Base-by-base conservation (phyloP, 2,888 invertebrate species). In the Tromatobia lineatoria region DNA sequence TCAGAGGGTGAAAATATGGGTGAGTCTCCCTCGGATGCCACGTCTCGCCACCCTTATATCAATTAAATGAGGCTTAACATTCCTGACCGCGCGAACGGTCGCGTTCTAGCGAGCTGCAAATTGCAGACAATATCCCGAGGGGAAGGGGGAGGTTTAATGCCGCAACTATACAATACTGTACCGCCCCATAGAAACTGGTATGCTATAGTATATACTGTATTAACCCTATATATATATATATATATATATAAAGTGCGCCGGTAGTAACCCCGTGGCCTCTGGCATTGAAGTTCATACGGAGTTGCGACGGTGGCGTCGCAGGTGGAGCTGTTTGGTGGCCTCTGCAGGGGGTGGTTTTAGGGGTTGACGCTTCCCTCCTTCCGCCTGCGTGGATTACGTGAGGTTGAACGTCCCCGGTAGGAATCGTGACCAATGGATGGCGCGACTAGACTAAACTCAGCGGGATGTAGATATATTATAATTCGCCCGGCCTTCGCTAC, bases 11-110 rank as follows among this genome's bases (percentile, higher is more conserved):
- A 45, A 23, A 78, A 59, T 38, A 70, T 47, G 70, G 59, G 50
- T 61, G 69, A 59, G 67, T 18, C 69, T 47, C 59, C 47, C 42
- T 69, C 57, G 29, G 69, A 78, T 61, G 50, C 70, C 69, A 50
- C 59, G 70, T 78, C 70, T 78, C 61, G 61, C 61, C 78, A 70
- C 78, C 78, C 85, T 85, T 83, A 83, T 82, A 87, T 87, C 88
- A 89, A 89, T 89, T 88, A 88, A 89, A 88, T 88, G 82, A 86
- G 88, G 87, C 88, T 89, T 86, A 88, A 88, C 87, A 88, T 89
- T 88, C 89, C 88, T 25, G 50, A 64, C 45, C 70, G 50, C 69
- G 61, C 61, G 69, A 70, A 70, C 69, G 85, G 82, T 82, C 75
- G 83, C 66, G 71, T 57, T 45, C 71, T 47, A 52, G 61, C 54